Evolutionary conservation across 2,797 vertebrate species (phyloP).

Genomic region (Octomys mimax): DNA sequence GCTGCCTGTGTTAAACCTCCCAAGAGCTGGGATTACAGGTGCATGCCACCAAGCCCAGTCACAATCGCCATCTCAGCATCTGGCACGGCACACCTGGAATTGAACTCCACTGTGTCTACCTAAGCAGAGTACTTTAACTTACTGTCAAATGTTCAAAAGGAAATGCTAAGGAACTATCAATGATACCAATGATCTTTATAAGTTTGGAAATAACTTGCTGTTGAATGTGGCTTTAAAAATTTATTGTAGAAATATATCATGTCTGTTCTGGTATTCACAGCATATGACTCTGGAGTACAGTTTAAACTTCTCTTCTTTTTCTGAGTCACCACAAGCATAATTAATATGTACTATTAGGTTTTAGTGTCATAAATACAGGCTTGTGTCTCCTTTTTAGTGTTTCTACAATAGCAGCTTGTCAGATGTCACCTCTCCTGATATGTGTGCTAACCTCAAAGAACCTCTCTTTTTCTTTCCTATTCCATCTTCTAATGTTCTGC

Average conservation of each 20-base stretch:
- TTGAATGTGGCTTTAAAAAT: neutral
- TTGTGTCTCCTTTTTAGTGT: neutral
- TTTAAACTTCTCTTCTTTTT: slow-evolving; percentile 2
- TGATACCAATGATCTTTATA: neutral
- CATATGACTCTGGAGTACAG: neutral
- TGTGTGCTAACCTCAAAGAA: neutral
- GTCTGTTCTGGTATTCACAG: neutral
- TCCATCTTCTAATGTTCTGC: slow-evolving; percentile 38
- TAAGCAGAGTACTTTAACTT: neutral
- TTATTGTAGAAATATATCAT: neutral
- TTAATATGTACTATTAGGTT: neutral
- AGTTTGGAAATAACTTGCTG: neutral
- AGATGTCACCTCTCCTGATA: neutral
- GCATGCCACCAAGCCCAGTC: too few relatives aligned
- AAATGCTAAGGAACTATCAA: neutral
- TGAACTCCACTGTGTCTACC: too few relatives aligned
- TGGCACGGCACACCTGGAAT: too few relatives aligned
- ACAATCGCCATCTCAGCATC: too few relatives aligned
- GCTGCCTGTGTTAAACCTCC: too few relatives aligned
- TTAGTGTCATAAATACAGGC: neutral
- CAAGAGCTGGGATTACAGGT: too few relatives aligned
- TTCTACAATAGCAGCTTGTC: neutral
- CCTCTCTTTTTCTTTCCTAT: slow-evolving; percentile 20
- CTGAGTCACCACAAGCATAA: neutral
- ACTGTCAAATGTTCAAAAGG: neutral